Evolutionary conservation across 2,113 vertebrate genomes (phyloP).

Genomic region (Dunckerocampus dactyliophorus): DNA sequence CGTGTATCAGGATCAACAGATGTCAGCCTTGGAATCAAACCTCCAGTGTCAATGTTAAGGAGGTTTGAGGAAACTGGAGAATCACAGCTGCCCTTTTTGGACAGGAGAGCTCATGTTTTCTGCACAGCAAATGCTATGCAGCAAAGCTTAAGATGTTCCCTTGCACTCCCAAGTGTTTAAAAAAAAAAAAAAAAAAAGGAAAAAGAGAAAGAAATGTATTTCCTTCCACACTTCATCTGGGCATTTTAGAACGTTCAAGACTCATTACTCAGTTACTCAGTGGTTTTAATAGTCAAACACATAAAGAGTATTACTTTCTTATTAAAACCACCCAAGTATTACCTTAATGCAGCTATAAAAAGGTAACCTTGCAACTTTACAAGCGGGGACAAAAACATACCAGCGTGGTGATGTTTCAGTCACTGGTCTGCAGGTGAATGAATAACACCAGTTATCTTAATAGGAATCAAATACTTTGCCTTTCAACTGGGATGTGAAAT

Average conservation of each 20-base stretch:
- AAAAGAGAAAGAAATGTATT: too few relatives aligned
- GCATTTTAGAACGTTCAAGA: not conserved
- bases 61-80: constrained; percentile 48
- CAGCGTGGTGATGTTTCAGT: not conserved
- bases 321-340: not conserved
- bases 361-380: not conserved
- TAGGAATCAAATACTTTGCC: not conserved
- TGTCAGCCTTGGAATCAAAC: constrained; percentile 53
- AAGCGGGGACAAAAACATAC: not conserved
- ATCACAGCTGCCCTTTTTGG: constrained; percentile 13
- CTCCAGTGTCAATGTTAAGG: constrained; percentile 40
- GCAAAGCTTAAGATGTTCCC: constrained; percentile 18
- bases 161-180: not conserved
- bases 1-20: constrained; percentile 57
- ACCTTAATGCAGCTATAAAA: not conserved
- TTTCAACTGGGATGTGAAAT: not conserved
- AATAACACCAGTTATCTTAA: not conserved
- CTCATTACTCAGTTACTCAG: not conserved
- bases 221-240: not conserved
- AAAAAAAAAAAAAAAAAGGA: too few relatives aligned
- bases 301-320: not conserved
- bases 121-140: constrained; percentile 33
- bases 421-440: not conserved
- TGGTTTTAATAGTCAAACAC: not conserved
- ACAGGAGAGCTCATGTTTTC: constrained; percentile 10